Base-by-base conservation (phyloP, 2,113 vertebrate species). In the Aspidoscelis tigris region DNA sequence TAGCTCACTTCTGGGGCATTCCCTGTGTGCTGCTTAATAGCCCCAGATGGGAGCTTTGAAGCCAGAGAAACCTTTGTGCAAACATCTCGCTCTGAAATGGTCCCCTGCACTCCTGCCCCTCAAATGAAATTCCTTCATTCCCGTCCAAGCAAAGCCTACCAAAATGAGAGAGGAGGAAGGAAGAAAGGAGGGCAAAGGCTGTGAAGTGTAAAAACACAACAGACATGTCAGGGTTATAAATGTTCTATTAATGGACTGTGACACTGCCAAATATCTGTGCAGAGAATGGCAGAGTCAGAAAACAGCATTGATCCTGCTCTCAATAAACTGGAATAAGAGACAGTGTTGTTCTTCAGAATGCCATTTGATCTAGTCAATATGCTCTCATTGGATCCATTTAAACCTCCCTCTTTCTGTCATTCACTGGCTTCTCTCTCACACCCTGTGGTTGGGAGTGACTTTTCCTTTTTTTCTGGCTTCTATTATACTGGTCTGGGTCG, bases 281-380 rank as follows among this genome's bases (percentile, higher is more conserved):
- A 26, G 80, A 58, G 33, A 24, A 81, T 50, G 53, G 20, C 53
- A 70, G n/a, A 69, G 33, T 80, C n/a, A n/a, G 39, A 77, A 18
- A 71, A 26, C 55, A 68, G 64, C 69, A 81, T 55, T 81, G 79
- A 81, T 81, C 55, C 50, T 71, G 68, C 33, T 41, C 70, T 16
- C 47, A 71, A 70, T 81, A 81, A 81, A 71, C 4, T 70, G 47
- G 68, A 70, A 55, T 39, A 71, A 41, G 79, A 55, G n/a, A 33
- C 47, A 76, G 50, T 55, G 50, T 50, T 76, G 74, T 24, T 76
- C 47, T 14, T 76, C 74, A 76, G 47, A 76, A 76, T n/a, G n/a
- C n/a, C 26, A 70, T 71, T 71, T 81, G 79, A 71, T 70, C 68
- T 11, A 70, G 79, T 70, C 79, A 41, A 71, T 55, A 71, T 71